Percentiles rank a stretch among this genome's conserved stretches.
These are phyloP conservation scores for Xenopus borealis DNA, from an alignment of 2,113 vertebrate species.

Conservation along the genomic window DNA sequence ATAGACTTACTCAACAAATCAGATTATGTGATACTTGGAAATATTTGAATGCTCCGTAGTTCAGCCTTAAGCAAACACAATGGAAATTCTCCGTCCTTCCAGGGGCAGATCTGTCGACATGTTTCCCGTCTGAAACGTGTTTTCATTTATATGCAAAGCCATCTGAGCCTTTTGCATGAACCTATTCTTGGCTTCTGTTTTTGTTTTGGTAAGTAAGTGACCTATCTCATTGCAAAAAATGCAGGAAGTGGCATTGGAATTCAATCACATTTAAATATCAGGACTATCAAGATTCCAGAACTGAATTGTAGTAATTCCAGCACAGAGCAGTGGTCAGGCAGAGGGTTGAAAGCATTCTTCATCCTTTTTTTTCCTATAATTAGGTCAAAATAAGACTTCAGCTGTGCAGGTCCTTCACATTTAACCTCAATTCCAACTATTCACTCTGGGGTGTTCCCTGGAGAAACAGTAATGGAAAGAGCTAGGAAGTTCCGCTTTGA, in stretches of 20 bases:
- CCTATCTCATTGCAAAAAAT: constrained; percentile 26
- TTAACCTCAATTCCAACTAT: constrained; percentile 18
- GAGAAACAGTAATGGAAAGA: background rate
- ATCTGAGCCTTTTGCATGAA: background rate
- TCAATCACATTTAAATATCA: constrained; percentile 27
- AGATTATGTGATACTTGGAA: constrained; percentile 7
- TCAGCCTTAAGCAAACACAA: background rate
- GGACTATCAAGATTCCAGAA: constrained; percentile 13
- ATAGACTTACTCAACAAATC: constrained; percentile 1
- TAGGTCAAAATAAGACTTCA: background rate
- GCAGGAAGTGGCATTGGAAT: constrained; percentile 38
- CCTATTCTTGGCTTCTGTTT: constrained; percentile 41
- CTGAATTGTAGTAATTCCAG: constrained; percentile 9
- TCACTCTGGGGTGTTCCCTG: constrained; percentile 1
- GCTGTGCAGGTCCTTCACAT: constrained; percentile 12
- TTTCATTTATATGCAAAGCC: constrained; percentile 6
- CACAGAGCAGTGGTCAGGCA: background rate
- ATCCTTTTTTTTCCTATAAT: background rate
- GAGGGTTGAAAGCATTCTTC: background rate
- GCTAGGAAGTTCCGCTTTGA: too few species aligned
- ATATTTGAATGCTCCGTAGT: background rate
- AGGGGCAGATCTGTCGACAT: background rate
- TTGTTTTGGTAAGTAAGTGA: constrained; percentile 39
- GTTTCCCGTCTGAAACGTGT: background rate
- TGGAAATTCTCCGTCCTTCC: background rate